Conservation (phyloP, 2,113 vertebrate genomes). For the Nyctibius bracteatus region DNA sequence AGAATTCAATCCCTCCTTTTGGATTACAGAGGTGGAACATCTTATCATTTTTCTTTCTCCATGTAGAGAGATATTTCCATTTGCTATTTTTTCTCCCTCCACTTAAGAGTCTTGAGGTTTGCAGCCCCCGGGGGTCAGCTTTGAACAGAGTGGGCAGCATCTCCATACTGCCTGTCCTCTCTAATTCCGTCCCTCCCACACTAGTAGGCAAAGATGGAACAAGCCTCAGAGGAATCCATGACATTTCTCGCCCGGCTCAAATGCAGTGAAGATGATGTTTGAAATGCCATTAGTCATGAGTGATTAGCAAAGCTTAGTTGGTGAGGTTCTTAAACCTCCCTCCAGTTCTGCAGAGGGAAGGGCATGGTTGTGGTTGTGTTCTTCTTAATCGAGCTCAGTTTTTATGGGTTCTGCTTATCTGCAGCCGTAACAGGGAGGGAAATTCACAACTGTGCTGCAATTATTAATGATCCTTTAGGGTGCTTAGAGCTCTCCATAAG, state of each 20-base stretch:
- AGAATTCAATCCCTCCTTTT: neutral
- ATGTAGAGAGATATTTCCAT: neutral
- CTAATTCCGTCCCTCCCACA: conserved; percentile 42
- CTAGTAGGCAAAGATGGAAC: conserved; percentile 6
- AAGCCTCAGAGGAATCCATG: conserved; percentile 56
- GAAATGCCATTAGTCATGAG: conserved; percentile 55
- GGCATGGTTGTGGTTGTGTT: neutral
- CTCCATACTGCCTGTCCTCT: neutral
- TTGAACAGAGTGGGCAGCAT: neutral
- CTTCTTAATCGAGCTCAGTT: conserved; percentile 9
- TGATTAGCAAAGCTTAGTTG: conserved; percentile 51
- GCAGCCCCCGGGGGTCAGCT: neutral
- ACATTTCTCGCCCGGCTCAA: conserved; percentile 34
- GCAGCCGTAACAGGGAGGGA: neutral
- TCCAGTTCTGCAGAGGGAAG: neutral
- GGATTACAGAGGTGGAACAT: neutral
- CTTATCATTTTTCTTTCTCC: neutral
- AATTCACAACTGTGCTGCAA: neutral
- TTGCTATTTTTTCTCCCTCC: neutral
- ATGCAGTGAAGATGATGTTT: conserved; percentile 40
- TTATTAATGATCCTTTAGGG: conserved; percentile 1
- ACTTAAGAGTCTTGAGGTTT: neutral
- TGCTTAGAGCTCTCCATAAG: neutral
- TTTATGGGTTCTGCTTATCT: conserved; percentile 35
- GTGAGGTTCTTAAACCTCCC: conserved; percentile 23